Evolutionary conservation across 2,888 invertebrate species (phyloP), one percentile per base, ranked within the genome.

Genomic region (Tetragnatha montana): DNA sequence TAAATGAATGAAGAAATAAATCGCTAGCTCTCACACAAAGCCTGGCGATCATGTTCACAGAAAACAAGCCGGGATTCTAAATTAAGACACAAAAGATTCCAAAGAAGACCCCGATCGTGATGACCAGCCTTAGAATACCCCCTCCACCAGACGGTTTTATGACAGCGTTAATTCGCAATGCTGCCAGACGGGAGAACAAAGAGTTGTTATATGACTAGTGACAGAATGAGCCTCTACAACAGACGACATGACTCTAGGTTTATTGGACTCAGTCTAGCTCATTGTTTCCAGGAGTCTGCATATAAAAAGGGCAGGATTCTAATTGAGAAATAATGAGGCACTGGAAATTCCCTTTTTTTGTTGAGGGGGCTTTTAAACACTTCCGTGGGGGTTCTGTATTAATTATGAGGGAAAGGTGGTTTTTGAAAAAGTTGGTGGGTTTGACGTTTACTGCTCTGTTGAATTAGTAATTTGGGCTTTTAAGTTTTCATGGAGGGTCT

Each of bases 31-130:
- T 71, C 21, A 14, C 49, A 70, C 14, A n/a, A 21, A 17, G 21
- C 19, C 50, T n/a, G 51, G 50, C 73, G 22, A 71, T 22, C 51
- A n/a, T 71, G 50, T 85, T 71, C 35, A 17, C 10, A 19, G 17
- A 49, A 78, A 85, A 50, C 49, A 19, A 69, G 76, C 50, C 35
- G 21, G 68, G 12, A 51, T 49, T 78, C 50, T 21, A 75, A 75
- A 83, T 83, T 83, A 47, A 83, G 83, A 83, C 75, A 83, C 83
- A 83, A 82, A 82, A 82, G 73, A 68, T 47, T 51, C 85, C 21
- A 75, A 35, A 49, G 49, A 35, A 14, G n/a, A 49, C 78, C 35
- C 51, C 78, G 22, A 71, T 69, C 78, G 78, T 78, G 85, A 78
- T 79, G 85, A 84, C 70, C 85, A 49, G 71, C 12, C 70, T 78